A percentile compares a stretch with the other conserved stretches of the same genome.
Conservation (phyloP, 2,797 vertebrate species). For the Cichlasoma orientale region DNA sequence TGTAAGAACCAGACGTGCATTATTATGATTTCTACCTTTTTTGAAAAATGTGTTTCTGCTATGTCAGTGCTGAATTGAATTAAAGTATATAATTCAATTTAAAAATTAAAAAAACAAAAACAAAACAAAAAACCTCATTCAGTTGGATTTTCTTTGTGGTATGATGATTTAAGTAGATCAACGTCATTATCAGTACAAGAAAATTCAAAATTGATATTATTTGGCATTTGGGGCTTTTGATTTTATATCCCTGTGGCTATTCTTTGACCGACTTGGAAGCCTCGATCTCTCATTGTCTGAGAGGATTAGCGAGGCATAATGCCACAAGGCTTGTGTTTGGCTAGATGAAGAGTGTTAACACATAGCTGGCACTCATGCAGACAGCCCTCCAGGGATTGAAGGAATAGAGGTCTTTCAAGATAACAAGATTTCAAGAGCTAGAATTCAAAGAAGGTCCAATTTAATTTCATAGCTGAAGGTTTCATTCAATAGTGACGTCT, state of each 20-base stretch:
- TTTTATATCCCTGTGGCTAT: constrained; percentile 14
- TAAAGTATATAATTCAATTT: not conserved
- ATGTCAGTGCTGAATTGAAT: not conserved
- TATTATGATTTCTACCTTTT: not conserved
- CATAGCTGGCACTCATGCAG: constrained; percentile 35
- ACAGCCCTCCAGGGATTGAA: constrained; percentile 21
- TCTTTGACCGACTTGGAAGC: constrained; percentile 30
- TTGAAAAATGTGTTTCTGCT: not conserved
- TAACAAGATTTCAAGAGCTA: constrained; percentile 31
- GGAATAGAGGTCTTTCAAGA: constrained; percentile 42
- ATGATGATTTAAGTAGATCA: constrained; percentile 6
- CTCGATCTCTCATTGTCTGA: constrained; percentile 24
- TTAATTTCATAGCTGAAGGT: constrained; percentile 17
- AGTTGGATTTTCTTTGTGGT: not conserved
- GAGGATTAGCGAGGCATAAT: constrained; percentile 39
- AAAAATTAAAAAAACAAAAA: not conserved
- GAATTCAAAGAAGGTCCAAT: constrained; percentile 19
- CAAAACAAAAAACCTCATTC: not conserved
- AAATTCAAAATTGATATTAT: not conserved
- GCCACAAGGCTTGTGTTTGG: constrained; percentile 37
- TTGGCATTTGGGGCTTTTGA: not conserved
- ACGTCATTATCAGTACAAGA: not conserved
- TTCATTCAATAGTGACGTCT: constrained; percentile 7
- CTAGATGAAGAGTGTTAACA: constrained; percentile 32
- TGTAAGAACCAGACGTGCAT: not conserved